These are phyloP conservation scores for Nesidiocoris tenuis DNA, from an alignment of 2,888 invertebrate genomes.

Conservation along the genomic window DNA sequence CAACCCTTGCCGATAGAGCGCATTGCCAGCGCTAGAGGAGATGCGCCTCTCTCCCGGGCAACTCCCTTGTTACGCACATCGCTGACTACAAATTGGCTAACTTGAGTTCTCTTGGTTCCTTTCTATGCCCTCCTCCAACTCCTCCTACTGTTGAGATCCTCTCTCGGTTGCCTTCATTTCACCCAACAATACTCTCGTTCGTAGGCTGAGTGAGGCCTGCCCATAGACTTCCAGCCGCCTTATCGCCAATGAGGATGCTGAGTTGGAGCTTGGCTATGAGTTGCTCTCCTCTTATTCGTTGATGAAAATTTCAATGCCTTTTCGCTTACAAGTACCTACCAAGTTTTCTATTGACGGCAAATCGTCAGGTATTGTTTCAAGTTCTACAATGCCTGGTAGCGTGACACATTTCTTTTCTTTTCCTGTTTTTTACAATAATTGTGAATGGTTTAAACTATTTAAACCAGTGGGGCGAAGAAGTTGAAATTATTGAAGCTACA, in stretches of 20 bases:
- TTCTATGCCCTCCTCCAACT: conserved; percentile 7
- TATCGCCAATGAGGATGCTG: background rate
- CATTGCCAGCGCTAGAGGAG: background rate
- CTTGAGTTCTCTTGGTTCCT: conserved; percentile 22
- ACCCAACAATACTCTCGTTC: background rate
- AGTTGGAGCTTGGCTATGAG: background rate
- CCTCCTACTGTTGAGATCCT: background rate
- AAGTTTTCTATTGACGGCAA: no score
- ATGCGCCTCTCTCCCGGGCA: background rate
- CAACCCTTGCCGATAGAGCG: background rate
- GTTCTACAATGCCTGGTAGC: no score
- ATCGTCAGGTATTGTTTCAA: no score
- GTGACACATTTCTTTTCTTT: no score
- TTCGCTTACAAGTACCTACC: no score
- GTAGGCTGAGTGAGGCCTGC: background rate
- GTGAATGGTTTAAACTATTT: no score
- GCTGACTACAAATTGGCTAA: conserved; percentile 44
- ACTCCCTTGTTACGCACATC: conserved; percentile 39
- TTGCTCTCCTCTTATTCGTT: background rate
- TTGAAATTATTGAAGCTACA: no score
- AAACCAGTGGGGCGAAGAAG: no score
- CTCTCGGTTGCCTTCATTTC: conserved; percentile 1
- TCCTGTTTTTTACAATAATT: no score
- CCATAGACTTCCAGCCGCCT: background rate
- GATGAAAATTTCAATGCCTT: conserved; percentile 43